Conservation (phyloP, 2,888 invertebrate species). For the Augochlorella aurata region DNA sequence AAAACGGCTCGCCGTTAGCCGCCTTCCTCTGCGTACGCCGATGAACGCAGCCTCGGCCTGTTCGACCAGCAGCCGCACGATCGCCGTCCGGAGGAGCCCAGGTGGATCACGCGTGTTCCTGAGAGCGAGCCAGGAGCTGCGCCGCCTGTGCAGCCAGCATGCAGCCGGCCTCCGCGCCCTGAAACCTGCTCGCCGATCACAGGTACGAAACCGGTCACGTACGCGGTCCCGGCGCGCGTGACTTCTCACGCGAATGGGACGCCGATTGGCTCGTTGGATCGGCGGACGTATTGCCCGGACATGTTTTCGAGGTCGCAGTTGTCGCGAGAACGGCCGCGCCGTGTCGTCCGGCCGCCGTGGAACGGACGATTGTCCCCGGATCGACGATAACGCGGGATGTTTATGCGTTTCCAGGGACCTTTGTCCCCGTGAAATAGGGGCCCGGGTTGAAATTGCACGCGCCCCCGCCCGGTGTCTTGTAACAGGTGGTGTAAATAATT, state of each 20-base stretch:
- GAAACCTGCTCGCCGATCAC: slow-evolving; percentile 24
- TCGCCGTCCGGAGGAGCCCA: slow-evolving; percentile 6
- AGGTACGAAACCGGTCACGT: slow-evolving; percentile 39
- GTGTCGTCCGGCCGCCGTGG: background rate
- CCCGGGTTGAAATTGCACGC: background rate
- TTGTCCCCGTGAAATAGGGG: background rate
- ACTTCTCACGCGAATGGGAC: slow-evolving; percentile 8
- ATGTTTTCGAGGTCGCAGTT: background rate
- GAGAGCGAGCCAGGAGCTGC: slow-evolving; percentile 1
- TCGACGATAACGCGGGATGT: background rate
- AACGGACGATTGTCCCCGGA: slow-evolving; percentile 3
- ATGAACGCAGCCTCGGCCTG: slow-evolving; percentile 44
- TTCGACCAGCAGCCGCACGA: slow-evolving; percentile 12
- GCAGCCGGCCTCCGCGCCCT: slow-evolving; percentile 21
- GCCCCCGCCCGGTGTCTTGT: background rate
- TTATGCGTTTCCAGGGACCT: slow-evolving; percentile 5
- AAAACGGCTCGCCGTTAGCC: slow-evolving; percentile 35
- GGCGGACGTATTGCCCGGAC: background rate
- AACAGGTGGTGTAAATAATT: slow-evolving; percentile 9
- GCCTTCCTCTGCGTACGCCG: slow-evolving; percentile 12
- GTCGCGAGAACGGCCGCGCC: background rate
- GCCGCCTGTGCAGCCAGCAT: slow-evolving; percentile 14
- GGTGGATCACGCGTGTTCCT: slow-evolving; percentile 30
- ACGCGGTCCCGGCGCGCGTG: background rate
- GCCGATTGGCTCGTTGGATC: slow-evolving; percentile 18